These are phyloP conservation scores for Catocala nupta DNA, from an alignment of 2,888 invertebrate species.

Conservation along the genomic window DNA sequence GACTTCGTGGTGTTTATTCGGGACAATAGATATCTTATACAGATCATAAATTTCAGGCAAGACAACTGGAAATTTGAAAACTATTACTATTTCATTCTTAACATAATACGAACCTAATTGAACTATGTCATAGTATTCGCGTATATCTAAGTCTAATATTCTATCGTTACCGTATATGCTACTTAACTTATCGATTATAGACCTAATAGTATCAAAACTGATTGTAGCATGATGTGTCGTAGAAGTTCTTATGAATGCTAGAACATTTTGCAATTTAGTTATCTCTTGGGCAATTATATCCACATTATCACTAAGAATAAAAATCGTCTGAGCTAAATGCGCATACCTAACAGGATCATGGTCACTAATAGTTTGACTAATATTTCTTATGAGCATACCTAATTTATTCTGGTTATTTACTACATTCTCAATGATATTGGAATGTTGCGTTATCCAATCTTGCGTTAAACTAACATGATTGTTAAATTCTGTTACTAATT, in stretches of 20 bases:
- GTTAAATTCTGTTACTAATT: constrained; percentile 8
- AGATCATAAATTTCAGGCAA: not conserved
- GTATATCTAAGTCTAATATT: not conserved
- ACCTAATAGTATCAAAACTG: not conserved
- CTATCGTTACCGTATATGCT: constrained; percentile 1
- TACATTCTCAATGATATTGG: not conserved
- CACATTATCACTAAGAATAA: not conserved
- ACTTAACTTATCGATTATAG: not conserved
- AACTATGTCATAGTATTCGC: constrained; percentile 2
- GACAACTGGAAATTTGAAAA: not conserved
- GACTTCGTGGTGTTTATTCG: not conserved
- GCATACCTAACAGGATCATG: not conserved
- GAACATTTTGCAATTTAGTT: not conserved
- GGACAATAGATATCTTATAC: not conserved
- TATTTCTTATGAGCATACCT: constrained; percentile 1
- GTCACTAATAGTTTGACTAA: not conserved
- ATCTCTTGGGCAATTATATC: not conserved
- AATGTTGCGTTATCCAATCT: too few relatives aligned
- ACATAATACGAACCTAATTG: not conserved
- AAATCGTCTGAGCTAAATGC: not conserved
- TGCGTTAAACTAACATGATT: constrained; percentile 1
- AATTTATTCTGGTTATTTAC: not conserved
- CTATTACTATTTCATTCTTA: constrained; percentile 5
- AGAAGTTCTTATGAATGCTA: not conserved
- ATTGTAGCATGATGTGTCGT: not conserved